Evolutionary conservation across 2,888 invertebrate genomes (phyloP).

Genomic region (Idaea straminata): DNA sequence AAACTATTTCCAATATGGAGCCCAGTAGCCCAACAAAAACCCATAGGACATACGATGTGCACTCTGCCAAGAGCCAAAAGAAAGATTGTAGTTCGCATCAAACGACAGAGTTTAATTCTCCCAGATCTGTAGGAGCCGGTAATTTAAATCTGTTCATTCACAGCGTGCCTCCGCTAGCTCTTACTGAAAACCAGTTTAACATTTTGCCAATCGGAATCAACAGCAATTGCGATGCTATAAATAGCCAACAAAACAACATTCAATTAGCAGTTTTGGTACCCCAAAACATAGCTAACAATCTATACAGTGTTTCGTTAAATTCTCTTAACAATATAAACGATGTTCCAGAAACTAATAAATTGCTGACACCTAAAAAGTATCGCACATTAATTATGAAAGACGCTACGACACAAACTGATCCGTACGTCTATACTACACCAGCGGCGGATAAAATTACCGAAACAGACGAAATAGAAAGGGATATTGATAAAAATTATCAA

Average conservation of each 20-base stretch:
- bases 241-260: conserved; percentile 70
- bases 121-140: conserved; percentile 63
- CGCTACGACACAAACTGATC: conserved; percentile 85
- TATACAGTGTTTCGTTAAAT: conserved; percentile 70
- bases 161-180: conserved; percentile 64
- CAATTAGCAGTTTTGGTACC: conserved; percentile 82
- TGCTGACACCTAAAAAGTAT: conserved; percentile 72
- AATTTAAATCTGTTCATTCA: conserved; percentile 70
- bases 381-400: conserved; percentile 77
- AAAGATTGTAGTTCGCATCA: conserved; percentile 64
- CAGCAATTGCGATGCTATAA: conserved; percentile 60
- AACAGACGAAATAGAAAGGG: conserved; percentile 58
- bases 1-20: conserved; percentile 41
- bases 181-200: conserved; percentile 68
- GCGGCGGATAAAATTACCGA: conserved; percentile 56
- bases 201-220: conserved; percentile 70
- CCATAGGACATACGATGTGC: conserved; percentile 65
- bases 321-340: conserved; percentile 60
- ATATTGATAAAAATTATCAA: conserved; percentile 76
- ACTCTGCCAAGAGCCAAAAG: conserved; percentile 65
- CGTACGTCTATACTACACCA: conserved; percentile 39
- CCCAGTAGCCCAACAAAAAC: conserved; percentile 62
- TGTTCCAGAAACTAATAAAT: conserved; percentile 52
- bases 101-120: conserved; percentile 68
- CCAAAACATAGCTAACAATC: conserved; percentile 63